These are phyloP conservation scores for Drosophila anomelani DNA, from an alignment of 2,888 invertebrate species.

Conservation along the genomic window DNA sequence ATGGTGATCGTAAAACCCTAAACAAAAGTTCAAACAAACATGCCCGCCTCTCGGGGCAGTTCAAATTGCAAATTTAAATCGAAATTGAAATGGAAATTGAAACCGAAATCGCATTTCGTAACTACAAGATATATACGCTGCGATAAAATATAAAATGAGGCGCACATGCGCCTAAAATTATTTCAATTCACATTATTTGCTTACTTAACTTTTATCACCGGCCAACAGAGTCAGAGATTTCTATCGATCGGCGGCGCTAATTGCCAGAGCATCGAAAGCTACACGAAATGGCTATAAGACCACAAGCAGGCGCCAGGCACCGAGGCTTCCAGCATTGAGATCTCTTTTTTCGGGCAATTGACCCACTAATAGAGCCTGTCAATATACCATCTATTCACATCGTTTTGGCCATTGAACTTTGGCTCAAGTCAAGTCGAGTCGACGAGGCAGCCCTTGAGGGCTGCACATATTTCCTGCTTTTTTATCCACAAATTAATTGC, in stretches of 20 bases:
- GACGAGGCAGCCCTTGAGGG: neutral
- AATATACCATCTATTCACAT: constrained; percentile 48
- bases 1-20: constrained; percentile 43
- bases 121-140: constrained; percentile 1
- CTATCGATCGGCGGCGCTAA: constrained; percentile 65
- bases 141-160: constrained; percentile 1
- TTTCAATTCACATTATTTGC: constrained; percentile 75
- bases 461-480: constrained; percentile 65
- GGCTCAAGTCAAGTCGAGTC: neutral
- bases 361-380: constrained; percentile 78
- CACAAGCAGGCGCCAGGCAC: constrained; percentile 34
- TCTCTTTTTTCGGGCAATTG: constrained; percentile 62
- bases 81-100: constrained; percentile 45
- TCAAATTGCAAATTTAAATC: constrained; percentile 66
- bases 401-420: constrained; percentile 69
- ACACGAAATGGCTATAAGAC: constrained; percentile 32
- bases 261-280: constrained; percentile 70
- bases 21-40: constrained; percentile 57
- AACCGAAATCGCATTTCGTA: constrained; percentile 53
- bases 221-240: constrained; percentile 46
- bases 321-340: constrained; percentile 34
- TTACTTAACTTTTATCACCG: constrained; percentile 81
- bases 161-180: constrained; percentile 59
- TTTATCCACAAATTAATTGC: constrained; percentile 82
- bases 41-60: constrained; percentile 35